Evolutionary conservation across 2,888 invertebrate species (phyloP).

Genomic region (Clanis bilineata): DNA sequence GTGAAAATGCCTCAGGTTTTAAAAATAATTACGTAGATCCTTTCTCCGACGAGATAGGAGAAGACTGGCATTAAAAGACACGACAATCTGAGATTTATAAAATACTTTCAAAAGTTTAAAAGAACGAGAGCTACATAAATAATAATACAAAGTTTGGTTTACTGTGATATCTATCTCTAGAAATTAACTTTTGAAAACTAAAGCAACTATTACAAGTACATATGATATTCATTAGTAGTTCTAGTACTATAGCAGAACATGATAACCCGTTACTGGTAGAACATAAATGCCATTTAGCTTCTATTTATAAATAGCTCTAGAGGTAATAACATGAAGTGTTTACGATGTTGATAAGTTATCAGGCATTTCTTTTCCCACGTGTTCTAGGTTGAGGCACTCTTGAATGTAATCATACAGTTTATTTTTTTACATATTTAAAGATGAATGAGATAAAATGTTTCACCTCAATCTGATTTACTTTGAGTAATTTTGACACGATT

Average conservation of each 20-base stretch:
- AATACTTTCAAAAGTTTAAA: neutral
- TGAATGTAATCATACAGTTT: neutral
- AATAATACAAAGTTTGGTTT: too few relatives aligned
- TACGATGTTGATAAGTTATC: neutral
- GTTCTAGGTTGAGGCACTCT: neutral
- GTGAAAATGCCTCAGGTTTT: neutral
- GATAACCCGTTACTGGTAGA: neutral
- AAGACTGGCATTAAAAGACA: neutral
- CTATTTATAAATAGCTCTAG: neutral
- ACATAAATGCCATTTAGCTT: neutral
- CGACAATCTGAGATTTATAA: neutral
- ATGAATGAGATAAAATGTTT: neutral
- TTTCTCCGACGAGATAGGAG: neutral
- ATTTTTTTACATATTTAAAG: neutral
- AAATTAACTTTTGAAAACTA: too few relatives aligned
- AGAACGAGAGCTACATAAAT: neutral
- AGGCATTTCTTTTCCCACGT: neutral
- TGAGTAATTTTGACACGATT: neutral
- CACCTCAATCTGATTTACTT: neutral
- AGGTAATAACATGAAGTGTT: constrained; percentile 2
- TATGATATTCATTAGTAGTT: too few relatives aligned
- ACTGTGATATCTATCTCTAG: too few relatives aligned
- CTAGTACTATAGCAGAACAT: too few relatives aligned
- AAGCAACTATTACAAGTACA: too few relatives aligned
- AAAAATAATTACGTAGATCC: neutral